Evolutionary conservation across 2,888 invertebrate genomes (phyloP).

Genomic region (Baccha elongata): DNA sequence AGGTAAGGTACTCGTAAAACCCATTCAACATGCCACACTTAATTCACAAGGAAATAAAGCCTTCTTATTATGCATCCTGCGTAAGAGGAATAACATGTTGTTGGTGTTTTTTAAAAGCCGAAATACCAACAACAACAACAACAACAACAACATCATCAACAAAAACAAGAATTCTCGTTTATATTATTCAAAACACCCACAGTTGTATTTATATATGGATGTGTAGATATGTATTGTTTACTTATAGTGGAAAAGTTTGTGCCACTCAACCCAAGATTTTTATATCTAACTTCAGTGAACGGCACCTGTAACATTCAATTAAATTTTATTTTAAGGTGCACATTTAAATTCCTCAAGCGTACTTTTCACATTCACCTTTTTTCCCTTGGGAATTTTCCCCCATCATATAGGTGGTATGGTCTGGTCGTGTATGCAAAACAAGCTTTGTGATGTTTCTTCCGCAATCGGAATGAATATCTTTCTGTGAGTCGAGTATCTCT

Average conservation of each 20-base stretch:
- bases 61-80: slow-evolving; percentile 48
- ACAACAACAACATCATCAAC: slow-evolving; percentile 34
- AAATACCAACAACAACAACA: slow-evolving; percentile 38
- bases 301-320: slow-evolving; percentile 73
- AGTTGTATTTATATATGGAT: not conserved
- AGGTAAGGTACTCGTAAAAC: too few species aligned
- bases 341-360: slow-evolving; percentile 68
- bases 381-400: not conserved
- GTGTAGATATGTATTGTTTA: slow-evolving; percentile 9
- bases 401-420: not conserved
- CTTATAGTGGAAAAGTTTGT: slow-evolving; percentile 41
- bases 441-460: slow-evolving; percentile 15
- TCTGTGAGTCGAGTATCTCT: not conserved
- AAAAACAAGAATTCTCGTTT: slow-evolving; percentile 33
- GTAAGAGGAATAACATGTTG: slow-evolving; percentile 50
- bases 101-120: slow-evolving; percentile 38
- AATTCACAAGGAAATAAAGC: slow-evolving; percentile 20
- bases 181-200: slow-evolving; percentile 63
- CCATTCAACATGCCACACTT: slow-evolving; percentile 29
- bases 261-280: slow-evolving; percentile 46
- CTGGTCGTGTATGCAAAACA: slow-evolving; percentile 14
- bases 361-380: slow-evolving; percentile 54
- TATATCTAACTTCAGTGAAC: slow-evolving; percentile 41
- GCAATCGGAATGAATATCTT: slow-evolving; percentile 21
- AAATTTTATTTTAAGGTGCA: slow-evolving; percentile 58